Evolutionary conservation across 1,140 invertebrate genomes (phyloP), one percentile per base, ranked within the genome.

Genomic region (Drosophila navojoa): DNA sequence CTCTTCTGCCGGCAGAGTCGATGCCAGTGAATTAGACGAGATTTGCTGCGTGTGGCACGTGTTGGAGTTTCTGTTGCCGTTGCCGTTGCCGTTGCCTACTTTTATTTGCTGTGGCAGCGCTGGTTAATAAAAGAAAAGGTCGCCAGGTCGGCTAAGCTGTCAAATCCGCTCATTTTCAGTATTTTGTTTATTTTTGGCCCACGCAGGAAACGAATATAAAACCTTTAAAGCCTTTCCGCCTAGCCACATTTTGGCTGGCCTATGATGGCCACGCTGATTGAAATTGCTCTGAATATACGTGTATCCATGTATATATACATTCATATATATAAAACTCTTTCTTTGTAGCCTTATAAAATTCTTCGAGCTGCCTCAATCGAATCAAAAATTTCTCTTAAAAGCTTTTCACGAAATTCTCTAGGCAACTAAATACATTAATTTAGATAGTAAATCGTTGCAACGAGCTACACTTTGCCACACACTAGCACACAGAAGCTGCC

Each of bases 31-130:
- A 63, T 76, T 82, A 84, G 81, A 59, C 45, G 47, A 79, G 81
- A 84, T 84, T 82, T 62, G 55, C 29, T 40, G 73, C 76, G 67
- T 79, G 63, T 53, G 68, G 63, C 80, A 82, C 80, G 80, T 84
- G 69, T 61, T 66, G 40, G 32, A 61, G 47, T 54, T 47, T 45
- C 4, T 13, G 44, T 16, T 16, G 15, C 16, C 19, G 59, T 49
- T 68, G n/a, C 38, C 44, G 50, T 32, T 67, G 42, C 29, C 40
- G 59, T 45, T 79, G 55, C 61, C 50, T 40, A 44, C 32, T 66
- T 53, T 66, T 13, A 58, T 55, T 58, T 58, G 42, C 27, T 71
- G 47, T 54, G 49, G 25, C 16, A 35, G 40, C 57, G 19, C 49
- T 57, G 69, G 71, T 63, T 70, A 63, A 74, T 63, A 69, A 69